phyloP scores from a whole-genome alignment of 1,140 invertebrate species.

The Hetaerina americana region DNA sequence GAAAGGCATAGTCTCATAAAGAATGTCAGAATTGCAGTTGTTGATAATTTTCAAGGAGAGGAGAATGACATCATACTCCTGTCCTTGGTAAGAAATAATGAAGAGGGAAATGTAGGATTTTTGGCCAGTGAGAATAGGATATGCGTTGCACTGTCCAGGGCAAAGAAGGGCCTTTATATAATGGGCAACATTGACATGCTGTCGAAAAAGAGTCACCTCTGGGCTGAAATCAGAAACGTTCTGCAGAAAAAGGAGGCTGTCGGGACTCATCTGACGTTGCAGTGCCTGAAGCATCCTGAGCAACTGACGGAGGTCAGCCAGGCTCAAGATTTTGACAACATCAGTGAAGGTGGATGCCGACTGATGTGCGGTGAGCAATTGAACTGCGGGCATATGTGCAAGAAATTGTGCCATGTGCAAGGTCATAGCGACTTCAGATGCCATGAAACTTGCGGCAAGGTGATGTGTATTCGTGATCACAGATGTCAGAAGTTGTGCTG shows the following conservation, averaged over 20 bases:
- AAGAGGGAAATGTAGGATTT: conserved; percentile 36
- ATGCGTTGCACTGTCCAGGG: conserved; percentile 42
- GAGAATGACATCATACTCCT: conserved; percentile 44
- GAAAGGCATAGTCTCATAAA: conserved; percentile 24
- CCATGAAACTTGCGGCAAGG: conserved; percentile 26
- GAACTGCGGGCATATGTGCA: conserved; percentile 39
- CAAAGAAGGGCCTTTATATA: conserved; percentile 37
- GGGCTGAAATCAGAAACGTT: conserved; percentile 9
- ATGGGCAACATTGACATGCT: conserved; percentile 39
- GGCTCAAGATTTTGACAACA: conserved; percentile 15
- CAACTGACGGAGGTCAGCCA: conserved; percentile 22
- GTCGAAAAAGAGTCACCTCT: conserved; percentile 10
- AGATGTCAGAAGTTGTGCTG: conserved; percentile 9
- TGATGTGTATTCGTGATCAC: conserved; percentile 13
- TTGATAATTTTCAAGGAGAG: conserved; percentile 46
- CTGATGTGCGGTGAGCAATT: conserved; percentile 23
- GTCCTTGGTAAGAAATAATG: conserved; percentile 38
- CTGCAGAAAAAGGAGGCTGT: conserved; percentile 8
- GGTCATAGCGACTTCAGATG: conserved; percentile 33
- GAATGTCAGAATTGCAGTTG: conserved; percentile 19
- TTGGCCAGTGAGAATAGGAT: conserved; percentile 37
- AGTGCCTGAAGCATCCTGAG: conserved; percentile 34
- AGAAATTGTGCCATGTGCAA: conserved; percentile 34
- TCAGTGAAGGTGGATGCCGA: conserved; percentile 22
- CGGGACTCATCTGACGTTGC: conserved; percentile 5